A percentile compares a stretch with the other conserved stretches of the same genome.
These are phyloP conservation scores for Catharus fuscescens DNA, from an alignment of 2,113 vertebrate species.

Conservation along the genomic window DNA sequence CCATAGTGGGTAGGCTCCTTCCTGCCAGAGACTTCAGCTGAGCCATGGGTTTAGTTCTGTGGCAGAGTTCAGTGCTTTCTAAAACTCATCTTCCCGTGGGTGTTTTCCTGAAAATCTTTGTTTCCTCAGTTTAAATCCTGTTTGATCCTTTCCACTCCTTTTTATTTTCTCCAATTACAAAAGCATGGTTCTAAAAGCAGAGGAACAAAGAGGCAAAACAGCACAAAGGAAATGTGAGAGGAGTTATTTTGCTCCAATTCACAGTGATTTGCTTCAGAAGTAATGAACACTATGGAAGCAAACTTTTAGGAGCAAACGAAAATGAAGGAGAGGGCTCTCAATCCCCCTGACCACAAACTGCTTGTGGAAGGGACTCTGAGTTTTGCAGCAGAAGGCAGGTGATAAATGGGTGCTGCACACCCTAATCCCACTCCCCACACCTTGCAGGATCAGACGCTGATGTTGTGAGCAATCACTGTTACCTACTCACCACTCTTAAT, in stretches of 20 bases:
- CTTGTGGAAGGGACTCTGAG: accelerated
- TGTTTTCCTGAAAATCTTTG: not conserved
- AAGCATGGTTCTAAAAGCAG: not conserved
- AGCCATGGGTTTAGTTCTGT: not conserved
- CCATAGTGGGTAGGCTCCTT: not conserved
- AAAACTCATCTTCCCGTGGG: not conserved
- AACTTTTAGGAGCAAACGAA: not conserved
- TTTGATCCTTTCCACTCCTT: not conserved
- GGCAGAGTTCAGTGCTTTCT: not conserved
- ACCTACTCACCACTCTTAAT: not conserved
- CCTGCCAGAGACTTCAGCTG: not conserved
- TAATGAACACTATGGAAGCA: accelerated
- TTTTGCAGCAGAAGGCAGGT: not conserved
- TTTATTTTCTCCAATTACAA: not conserved
- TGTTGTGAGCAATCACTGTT: not conserved
- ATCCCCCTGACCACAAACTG: not conserved
- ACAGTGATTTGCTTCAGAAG: not conserved
- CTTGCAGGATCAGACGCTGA: not conserved
- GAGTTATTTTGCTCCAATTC: not conserved
- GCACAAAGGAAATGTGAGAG: not conserved
- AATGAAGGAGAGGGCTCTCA: not conserved
- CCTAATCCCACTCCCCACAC: not conserved
- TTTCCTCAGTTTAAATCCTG: accelerated
- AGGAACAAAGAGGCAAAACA: not conserved
- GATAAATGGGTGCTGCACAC: accelerated